Conservation (phyloP, 2,797 vertebrate species). For the Enteromius radiatus region DNA sequence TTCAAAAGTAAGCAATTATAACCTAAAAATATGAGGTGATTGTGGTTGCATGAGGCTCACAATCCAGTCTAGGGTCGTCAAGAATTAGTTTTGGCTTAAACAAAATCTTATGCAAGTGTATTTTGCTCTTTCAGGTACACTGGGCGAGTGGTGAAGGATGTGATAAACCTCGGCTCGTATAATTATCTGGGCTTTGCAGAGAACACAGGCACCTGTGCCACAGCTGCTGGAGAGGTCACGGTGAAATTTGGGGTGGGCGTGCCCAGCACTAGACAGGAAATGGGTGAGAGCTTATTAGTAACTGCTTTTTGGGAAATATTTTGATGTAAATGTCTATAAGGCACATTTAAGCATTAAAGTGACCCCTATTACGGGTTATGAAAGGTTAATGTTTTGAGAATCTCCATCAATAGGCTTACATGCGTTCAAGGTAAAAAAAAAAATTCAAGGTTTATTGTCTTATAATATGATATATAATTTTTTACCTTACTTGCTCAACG, state of each 20-base stretch:
- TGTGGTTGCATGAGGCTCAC: background rate
- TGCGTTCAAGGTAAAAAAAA: too few relatives aligned
- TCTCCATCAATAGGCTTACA: too few relatives aligned
- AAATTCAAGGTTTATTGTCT: too few relatives aligned
- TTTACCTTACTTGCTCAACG: too few relatives aligned
- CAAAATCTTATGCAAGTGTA: background rate
- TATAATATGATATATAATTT: too few relatives aligned
- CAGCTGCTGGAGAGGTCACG: constrained; percentile 81
- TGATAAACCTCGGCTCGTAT: constrained; percentile 97
- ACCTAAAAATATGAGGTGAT: background rate
- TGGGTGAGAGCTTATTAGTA: constrained; percentile 74
- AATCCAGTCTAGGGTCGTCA: background rate
- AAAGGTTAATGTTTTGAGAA: too few relatives aligned
- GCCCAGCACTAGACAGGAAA: constrained; percentile 93
- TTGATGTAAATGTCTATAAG: background rate
- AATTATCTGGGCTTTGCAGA: constrained; percentile 96
- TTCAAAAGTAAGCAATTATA: background rate
- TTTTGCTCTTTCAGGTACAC: constrained; percentile 79
- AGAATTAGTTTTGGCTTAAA: background rate
- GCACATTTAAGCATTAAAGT: too few relatives aligned
- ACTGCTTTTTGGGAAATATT: background rate
- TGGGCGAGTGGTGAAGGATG: constrained; percentile 84
- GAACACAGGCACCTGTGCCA: constrained; percentile 82
- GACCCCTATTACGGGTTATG: too few relatives aligned
- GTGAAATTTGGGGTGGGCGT: constrained; percentile 86